Evolutionary conservation across 2,888 invertebrate species (phyloP).

Genomic region (Microchrysa polita): DNA sequence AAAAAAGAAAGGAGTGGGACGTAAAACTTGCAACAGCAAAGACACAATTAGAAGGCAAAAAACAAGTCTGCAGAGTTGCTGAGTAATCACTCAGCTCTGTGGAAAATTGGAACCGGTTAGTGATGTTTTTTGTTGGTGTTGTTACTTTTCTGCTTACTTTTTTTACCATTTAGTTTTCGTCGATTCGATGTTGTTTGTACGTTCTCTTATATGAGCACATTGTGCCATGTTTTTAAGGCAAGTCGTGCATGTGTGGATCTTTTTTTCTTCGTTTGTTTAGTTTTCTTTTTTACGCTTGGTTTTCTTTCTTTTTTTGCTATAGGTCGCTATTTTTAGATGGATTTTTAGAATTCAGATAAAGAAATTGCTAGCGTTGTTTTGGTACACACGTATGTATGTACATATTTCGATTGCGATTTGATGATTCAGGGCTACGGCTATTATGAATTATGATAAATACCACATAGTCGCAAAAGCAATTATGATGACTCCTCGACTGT

Average conservation of each 20-base stretch:
- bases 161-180: conserved; percentile 2
- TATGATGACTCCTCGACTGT: too few relatives aligned
- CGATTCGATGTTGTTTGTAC: not conserved
- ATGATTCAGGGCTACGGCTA: conserved; percentile 18
- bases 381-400: not conserved
- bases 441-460: not conserved
- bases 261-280: not conserved
- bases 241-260: not conserved
- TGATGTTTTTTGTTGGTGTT: conserved; percentile 5
- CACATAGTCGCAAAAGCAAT: not conserved
- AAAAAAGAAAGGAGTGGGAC: conserved; percentile 1
- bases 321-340: conserved; percentile 20
- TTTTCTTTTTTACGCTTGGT: conserved; percentile 3
- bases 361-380: conserved; percentile 29
- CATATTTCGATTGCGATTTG: conserved; percentile 18
- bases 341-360: conserved; percentile 16
- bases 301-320: not conserved
- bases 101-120: conserved; percentile 19
- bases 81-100: conserved; percentile 17
- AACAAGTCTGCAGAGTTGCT: conserved; percentile 9
- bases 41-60: not conserved
- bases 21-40: conserved; percentile 1
- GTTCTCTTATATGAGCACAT: not conserved
- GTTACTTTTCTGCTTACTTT: conserved; percentile 1
- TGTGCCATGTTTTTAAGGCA: conserved; percentile 1